These are phyloP conservation scores for Aulostomus chinensis DNA, from an alignment of 2,797 vertebrate species.

Conservation along the genomic window DNA sequence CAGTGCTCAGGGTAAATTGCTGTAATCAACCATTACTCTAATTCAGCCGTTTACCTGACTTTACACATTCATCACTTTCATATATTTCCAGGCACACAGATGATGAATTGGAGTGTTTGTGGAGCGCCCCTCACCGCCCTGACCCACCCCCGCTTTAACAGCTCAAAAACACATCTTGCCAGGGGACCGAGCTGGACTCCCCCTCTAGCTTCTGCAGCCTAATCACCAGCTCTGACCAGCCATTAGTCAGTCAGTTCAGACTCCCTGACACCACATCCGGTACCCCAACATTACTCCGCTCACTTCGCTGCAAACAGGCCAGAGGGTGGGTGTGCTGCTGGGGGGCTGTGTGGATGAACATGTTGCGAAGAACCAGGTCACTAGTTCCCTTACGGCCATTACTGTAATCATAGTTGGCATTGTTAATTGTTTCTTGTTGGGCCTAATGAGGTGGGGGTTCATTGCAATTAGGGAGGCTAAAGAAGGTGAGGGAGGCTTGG, in stretches of 20 bases:
- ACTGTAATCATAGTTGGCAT: constrained; percentile 78
- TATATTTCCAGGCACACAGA: constrained; percentile 48
- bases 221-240: constrained; percentile 60
- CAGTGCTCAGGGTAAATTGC: constrained; percentile 68
- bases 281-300: constrained; percentile 31
- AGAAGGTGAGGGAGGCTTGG: too few species aligned
- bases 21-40: constrained; percentile 76
- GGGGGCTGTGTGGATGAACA: constrained; percentile 24
- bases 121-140: too few species aligned
- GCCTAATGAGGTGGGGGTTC: constrained; percentile 64
- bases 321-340: constrained; percentile 29
- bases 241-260: constrained; percentile 71
- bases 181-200: too few species aligned
- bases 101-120: constrained; percentile 70
- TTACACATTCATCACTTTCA: constrained; percentile 75
- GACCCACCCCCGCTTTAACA: too few species aligned
- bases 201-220: constrained; percentile 40
- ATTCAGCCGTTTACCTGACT: constrained; percentile 75
- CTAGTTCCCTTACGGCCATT: constrained; percentile 74
- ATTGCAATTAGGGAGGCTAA: constrained; percentile 56
- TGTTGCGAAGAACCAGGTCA: constrained; percentile 70
- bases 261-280: constrained; percentile 57
- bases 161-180: too few species aligned
- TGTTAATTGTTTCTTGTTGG: constrained; percentile 74
- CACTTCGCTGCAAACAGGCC: constrained; percentile 22